Percentiles rank a stretch among this genome's conserved stretches.
These are phyloP conservation scores for Odocoileus virginianus DNA, from an alignment of 2,113 vertebrate genomes.

Conservation along the genomic window DNA sequence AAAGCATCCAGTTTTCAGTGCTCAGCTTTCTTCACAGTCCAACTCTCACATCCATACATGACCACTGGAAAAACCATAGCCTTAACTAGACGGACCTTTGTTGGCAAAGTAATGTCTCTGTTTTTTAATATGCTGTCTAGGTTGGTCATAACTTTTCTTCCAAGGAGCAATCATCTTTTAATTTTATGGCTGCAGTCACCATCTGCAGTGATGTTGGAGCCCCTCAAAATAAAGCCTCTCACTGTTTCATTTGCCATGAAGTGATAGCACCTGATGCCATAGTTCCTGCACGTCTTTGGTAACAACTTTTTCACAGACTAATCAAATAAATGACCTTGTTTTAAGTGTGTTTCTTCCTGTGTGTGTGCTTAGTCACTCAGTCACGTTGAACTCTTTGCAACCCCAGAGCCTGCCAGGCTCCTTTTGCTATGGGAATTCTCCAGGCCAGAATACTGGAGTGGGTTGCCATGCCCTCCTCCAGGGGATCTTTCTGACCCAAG, in stretches of 20 bases:
- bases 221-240: background rate
- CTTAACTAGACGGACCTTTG: background rate
- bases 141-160: background rate
- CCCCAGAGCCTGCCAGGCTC: background rate
- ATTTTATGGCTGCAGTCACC: background rate
- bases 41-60: background rate
- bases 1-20: accelerated
- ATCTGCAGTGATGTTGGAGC: background rate
- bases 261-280: background rate
- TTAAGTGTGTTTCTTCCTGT: background rate
- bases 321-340: background rate
- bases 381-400: background rate
- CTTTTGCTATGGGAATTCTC: background rate
- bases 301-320: background rate
- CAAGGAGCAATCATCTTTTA: background rate
- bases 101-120: background rate
- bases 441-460: background rate
- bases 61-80: background rate
- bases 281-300: background rate
- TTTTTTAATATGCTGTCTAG: background rate
- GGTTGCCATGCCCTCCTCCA: background rate
- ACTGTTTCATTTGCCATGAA: background rate
- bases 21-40: background rate
- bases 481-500: background rate
- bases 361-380: background rate